Base-by-base conservation (phyloP, 2,888 invertebrate species). In the Drosophila pseudotakahashii region DNA sequence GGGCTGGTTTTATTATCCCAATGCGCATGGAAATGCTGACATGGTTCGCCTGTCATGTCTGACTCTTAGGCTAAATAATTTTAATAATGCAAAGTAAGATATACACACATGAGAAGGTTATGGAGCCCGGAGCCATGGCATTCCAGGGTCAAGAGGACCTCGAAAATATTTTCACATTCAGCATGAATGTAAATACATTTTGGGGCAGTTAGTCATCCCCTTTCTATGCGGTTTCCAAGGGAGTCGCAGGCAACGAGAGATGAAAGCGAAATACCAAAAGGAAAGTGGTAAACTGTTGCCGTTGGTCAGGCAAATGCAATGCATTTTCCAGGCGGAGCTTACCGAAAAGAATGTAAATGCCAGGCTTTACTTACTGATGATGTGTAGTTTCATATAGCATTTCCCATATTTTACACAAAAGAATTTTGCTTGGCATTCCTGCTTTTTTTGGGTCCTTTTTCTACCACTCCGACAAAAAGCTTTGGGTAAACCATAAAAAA, bases 91-190 rank as follows among this genome's bases (percentile, higher is more conserved):
- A 66, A 14, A 73, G 44, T 55, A 23, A 59, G 44, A 45, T 52
- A 53, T 69, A 55, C 68, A 75, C 78, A 74, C 73, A 77, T 75
- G 78, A 71, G 79, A 71, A 78, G 77, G 51, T 41, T 52, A 39
- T 41, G n/a, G n/a, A n/a, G 51, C 47, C 61, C 37, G 44, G 47
- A 45, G 52, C 36, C 44, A 57, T 41, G 50, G 72, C 55, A 55
- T 71, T 55, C 55, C 54, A 61, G 50, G 54, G 54, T 54, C 61
- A 71, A 45, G 36, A 14, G 44, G 39, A 23, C 44, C 57, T 69
- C 39, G 39, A 36, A 42, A 61, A 41, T 54, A 60, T 64, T 53
- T 39, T 47, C 54, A 23, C 51, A 37, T 45, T 50, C 16, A 39
- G 41, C 48, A 26, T 50, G 45, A 42, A 63, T 62, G 52, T 57